phyloP scores from a whole-genome alignment of 2,888 invertebrate genomes.

The Ptilodon capucinus region DNA sequence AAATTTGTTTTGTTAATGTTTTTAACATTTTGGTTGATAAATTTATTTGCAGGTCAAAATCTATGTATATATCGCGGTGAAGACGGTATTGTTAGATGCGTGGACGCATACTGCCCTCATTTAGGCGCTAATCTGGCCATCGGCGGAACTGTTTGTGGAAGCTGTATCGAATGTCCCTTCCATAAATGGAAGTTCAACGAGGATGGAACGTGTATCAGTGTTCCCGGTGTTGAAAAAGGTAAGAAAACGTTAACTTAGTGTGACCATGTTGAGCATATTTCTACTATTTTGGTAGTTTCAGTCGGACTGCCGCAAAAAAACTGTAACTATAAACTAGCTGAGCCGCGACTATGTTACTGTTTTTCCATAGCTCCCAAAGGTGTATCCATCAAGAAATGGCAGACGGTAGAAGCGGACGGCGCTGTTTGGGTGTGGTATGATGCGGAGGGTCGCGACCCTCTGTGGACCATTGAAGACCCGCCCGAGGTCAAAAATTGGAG shows the following conservation, averaged over 20 bases:
- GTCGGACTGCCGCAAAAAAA: too few relatives aligned
- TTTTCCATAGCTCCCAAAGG: conserved; percentile 84
- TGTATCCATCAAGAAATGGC: conserved; percentile 87
- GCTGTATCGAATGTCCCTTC: conserved; percentile 94
- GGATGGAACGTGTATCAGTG: conserved; percentile 87
- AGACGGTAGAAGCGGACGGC: conserved; percentile 86
- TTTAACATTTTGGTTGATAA: too few relatives aligned
- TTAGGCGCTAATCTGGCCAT: conserved; percentile 93
- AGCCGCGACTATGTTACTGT: not conserved
- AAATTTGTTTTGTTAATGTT: too few relatives aligned
- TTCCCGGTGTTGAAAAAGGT: conserved; percentile 83
- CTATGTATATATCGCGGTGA: conserved; percentile 87
- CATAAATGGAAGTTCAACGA: conserved; percentile 93
- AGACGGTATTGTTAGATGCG: conserved; percentile 84
- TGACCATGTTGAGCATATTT: too few relatives aligned
- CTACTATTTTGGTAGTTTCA: too few relatives aligned
- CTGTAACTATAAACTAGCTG: too few relatives aligned
- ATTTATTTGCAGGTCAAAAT: conserved; percentile 83
- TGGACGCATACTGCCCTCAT: conserved; percentile 96
- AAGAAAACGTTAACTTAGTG: too few relatives aligned
- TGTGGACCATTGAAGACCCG: conserved; percentile 85
- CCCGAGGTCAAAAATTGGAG: conserved; percentile 83
- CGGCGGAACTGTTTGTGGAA: conserved; percentile 89
- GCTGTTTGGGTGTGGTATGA: conserved; percentile 93
- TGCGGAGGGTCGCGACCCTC: conserved; percentile 86